phyloP scores from a whole-genome alignment of 1,140 invertebrate species.

The Steinernema feltiae region DNA sequence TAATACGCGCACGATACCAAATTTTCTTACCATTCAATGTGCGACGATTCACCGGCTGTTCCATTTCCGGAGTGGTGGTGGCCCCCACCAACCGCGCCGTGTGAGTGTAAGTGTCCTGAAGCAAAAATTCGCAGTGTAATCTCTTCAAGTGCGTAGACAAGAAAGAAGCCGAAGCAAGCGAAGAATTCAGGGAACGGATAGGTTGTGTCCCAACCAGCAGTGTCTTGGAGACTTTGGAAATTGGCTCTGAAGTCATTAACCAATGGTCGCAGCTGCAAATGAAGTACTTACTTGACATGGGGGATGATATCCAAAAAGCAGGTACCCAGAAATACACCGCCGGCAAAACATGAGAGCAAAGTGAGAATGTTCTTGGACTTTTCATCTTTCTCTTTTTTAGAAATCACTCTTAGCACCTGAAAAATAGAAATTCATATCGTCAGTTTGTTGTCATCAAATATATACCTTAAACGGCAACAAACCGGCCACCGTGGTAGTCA shows the following conservation, averaged over 20 bases:
- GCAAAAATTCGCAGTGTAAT: constrained; percentile 45
- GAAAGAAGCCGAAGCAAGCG: constrained; percentile 53
- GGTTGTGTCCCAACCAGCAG: constrained; percentile 22
- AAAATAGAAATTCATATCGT: constrained; percentile 13
- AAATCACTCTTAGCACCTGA: constrained; percentile 30
- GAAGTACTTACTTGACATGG: constrained; percentile 68
- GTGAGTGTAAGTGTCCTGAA: constrained; percentile 12
- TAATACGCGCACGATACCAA: neutral
- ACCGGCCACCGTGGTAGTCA: constrained; percentile 62
- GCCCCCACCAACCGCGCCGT: constrained; percentile 23
- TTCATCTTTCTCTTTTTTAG: constrained; percentile 27
- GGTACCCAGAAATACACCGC: constrained; percentile 76
- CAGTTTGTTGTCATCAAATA: constrained; percentile 24
- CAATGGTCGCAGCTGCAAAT: neutral
- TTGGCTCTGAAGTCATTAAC: constrained; percentile 34
- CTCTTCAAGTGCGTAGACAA: constrained; percentile 52
- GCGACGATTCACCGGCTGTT: constrained; percentile 12
- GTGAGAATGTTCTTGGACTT: constrained; percentile 51
- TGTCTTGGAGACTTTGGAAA: constrained; percentile 4
- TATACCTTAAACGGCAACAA: constrained; percentile 46
- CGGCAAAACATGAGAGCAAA: constrained; percentile 73
- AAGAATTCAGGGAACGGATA: constrained; percentile 51
- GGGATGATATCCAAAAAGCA: constrained; percentile 77
- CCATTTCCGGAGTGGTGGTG: constrained; percentile 9
- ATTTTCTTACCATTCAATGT: constrained; percentile 27